A percentile compares a stretch with the other conserved stretches of the same genome.
Evolutionary conservation across 2,113 vertebrate genomes (phyloP).

Genomic region (Trogon surrucura): DNA sequence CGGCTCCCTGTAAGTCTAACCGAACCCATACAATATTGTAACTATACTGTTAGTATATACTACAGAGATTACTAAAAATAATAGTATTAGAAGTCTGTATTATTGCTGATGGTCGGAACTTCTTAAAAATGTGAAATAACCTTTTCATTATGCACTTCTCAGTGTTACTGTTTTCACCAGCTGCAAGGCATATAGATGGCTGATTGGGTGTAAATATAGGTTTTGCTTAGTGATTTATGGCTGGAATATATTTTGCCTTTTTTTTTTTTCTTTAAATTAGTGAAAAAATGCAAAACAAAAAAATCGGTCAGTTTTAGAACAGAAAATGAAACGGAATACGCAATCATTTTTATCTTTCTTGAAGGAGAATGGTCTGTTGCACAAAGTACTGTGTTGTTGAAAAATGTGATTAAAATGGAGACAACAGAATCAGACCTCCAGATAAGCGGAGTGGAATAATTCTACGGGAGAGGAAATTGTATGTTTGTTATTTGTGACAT

Average conservation of each 20-base stretch:
- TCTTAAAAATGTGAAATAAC: background rate
- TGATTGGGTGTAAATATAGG: background rate
- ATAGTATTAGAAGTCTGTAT: background rate
- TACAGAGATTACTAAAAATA: background rate
- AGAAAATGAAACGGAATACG: background rate
- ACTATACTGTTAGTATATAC: background rate
- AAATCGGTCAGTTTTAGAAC: background rate
- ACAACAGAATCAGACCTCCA: background rate
- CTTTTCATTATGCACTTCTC: background rate
- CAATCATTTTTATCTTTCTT: background rate
- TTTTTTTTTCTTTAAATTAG: background rate
- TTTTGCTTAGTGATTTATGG: background rate
- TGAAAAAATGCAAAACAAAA: background rate
- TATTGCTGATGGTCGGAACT: background rate
- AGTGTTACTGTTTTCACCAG: background rate
- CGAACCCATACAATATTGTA: background rate
- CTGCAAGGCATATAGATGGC: background rate
- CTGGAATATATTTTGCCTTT: background rate
- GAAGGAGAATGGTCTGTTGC: background rate
- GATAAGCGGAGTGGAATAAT: slow-evolving; percentile 34
- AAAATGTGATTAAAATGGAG: slow-evolving; percentile 49
- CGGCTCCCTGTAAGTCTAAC: background rate
- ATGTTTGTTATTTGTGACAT: background rate
- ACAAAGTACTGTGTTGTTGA: background rate
- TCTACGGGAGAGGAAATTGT: slow-evolving; percentile 16